phyloP scores from a whole-genome alignment of 1,140 invertebrate species.

The Drosophila takahashii region DNA sequence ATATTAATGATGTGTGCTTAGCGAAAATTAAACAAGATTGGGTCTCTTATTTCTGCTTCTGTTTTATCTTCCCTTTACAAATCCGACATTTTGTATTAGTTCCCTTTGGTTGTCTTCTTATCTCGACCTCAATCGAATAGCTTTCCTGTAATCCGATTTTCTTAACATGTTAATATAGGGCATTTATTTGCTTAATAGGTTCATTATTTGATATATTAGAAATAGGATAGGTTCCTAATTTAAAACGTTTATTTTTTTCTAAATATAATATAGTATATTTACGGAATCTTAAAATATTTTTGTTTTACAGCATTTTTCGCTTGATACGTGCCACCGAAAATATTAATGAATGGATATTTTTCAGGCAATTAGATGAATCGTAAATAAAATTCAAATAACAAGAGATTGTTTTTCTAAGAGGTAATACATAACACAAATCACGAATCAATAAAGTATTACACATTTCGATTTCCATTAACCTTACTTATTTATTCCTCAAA shows the following conservation, averaged over 20 bases:
- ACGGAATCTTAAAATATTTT: too few relatives aligned
- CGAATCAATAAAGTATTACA: not conserved
- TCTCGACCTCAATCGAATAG: not conserved
- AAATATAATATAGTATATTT: too few relatives aligned
- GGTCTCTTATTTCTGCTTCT: not conserved
- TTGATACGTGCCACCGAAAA: not conserved
- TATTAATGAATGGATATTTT: not conserved
- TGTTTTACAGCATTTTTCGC: too few relatives aligned
- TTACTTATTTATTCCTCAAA: not conserved
- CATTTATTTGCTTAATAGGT: not conserved
- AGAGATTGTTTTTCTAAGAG: not conserved
- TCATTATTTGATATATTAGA: too few relatives aligned
- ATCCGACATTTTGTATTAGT: not conserved
- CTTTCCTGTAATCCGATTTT: not conserved
- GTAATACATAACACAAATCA: too few relatives aligned
- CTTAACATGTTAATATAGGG: not conserved
- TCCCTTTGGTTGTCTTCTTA: not conserved
- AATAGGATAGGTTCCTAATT: too few relatives aligned
- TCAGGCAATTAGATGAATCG: not conserved
- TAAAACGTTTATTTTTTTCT: too few relatives aligned
- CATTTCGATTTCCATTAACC: not conserved
- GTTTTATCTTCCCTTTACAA: not conserved
- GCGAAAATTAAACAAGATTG: conserved; percentile 8
- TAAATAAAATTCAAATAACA: not conserved
- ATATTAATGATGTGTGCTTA: conserved; percentile 34